Conservation (phyloP, 2,888 invertebrate genomes). For the Maniola hyperantus region DNA sequence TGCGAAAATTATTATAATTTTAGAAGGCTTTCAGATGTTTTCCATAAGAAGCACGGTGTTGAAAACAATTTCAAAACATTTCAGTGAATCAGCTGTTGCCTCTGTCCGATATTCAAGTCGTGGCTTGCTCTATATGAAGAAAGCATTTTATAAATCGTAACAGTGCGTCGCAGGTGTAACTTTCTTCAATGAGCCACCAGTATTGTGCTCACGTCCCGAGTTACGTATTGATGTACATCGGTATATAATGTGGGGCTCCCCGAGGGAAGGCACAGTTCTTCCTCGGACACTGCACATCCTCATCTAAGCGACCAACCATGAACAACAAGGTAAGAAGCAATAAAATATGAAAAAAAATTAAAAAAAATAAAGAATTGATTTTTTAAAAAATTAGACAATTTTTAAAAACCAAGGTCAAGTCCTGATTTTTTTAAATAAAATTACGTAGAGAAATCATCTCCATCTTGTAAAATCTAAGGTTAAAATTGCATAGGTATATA, state of each 20-base stretch:
- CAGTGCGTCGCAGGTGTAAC: conserved; percentile 67
- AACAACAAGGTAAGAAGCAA: conserved; percentile 71
- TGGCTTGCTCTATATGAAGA: conserved; percentile 42
- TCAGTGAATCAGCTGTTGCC: conserved; percentile 25
- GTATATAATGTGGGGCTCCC: conserved; percentile 66
- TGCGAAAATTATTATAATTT: too few relatives aligned
- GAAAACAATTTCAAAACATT: conserved; percentile 18
- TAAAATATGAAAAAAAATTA: background rate
- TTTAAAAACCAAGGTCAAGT: too few relatives aligned
- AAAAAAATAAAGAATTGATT: background rate
- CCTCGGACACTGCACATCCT: conserved; percentile 65
- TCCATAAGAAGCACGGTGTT: background rate
- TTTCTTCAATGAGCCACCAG: conserved; percentile 73
- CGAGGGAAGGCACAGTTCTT: conserved; percentile 65
- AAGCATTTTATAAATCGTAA: conserved; percentile 50
- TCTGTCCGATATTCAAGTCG: conserved; percentile 30
- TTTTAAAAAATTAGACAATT: background rate
- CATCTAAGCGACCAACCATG: conserved; percentile 72
- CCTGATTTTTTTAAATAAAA: too few relatives aligned
- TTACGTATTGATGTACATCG: conserved; percentile 63
- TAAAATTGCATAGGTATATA: too few relatives aligned
- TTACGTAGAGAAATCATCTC: too few relatives aligned
- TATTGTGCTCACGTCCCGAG: conserved; percentile 74
- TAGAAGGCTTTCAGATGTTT: background rate
- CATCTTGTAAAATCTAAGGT: too few relatives aligned